These are phyloP conservation scores for Bombyx mori DNA, from an alignment of 1,140 invertebrate genomes.

Conservation along the genomic window ASM3026992v2 NC_085113.1:13823001-13823500, in stretches of 20 bases:
- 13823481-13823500: constrained; percentile 18
- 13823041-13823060: constrained; percentile 53
- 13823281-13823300: background rate
- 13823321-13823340: background rate
- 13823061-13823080: constrained; percentile 33
- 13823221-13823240: constrained; percentile 38
- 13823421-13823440: constrained; percentile 24
- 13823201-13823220: constrained; percentile 47
- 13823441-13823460: background rate
- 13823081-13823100: constrained; percentile 34
- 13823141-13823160: constrained; percentile 48
- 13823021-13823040: constrained; percentile 47
- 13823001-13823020: constrained; percentile 49
- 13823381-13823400: constrained; percentile 42
- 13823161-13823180: constrained; percentile 48
- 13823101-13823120: constrained; percentile 37
- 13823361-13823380: constrained; percentile 35
- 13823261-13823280: constrained; percentile 31
- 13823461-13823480: constrained; percentile 8
- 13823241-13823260: constrained; percentile 40
- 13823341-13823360: constrained; percentile 29
- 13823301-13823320: background rate
- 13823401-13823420: constrained; percentile 28
- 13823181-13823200: constrained; percentile 38
- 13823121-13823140: constrained; percentile 32